Evolutionary conservation across 2,888 invertebrate species (phyloP), one percentile per base, ranked within the genome.

Genomic region (Norana najaformis): DNA sequence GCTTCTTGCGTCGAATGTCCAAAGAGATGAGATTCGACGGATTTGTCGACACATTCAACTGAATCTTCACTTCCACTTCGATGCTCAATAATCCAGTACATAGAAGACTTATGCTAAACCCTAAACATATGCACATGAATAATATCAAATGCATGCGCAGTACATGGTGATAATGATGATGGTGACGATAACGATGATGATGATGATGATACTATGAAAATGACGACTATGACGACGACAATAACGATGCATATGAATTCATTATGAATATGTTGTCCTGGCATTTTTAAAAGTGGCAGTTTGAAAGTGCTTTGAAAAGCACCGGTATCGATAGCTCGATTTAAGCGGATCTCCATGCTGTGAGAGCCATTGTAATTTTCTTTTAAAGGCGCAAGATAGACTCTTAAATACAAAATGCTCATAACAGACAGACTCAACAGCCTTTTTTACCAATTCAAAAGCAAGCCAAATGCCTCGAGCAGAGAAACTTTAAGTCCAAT

Each of bases 1-100:
- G 82, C 53, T 90, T 90, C 83, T 88, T 89, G 39, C 90, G 88
- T 69, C 89, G 41, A 38, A 90, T 88, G 38, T 89, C 89, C 83
- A 90, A 34, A 13, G 83, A 69, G 69, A 89, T 83, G 16, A 82
- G 89, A 83, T 83, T 90, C 37, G 37, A 37, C 11, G 88, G 39
- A 37, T 35, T 39, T 30, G 83, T 34, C 20, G 69, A 39, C n/a
- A 90, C 89, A 30, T 41, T 89, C 47, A 89, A 35, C 41, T 83
- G 82, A 20, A 90, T 83, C 36, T 69, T 89, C 35, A 90, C 83
- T 34, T 90, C 90, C 35, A 90, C 90, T 30, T 90, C 90, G 14
- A 89, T 85, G 83, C 53, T 88, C 89, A 90, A 36, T 23, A 90
- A 35, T 30, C 90, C 90, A 16, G 90, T 90, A 39, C 90, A 90